Percentiles rank a stretch among this genome's conserved stretches.
phyloP scores from a whole-genome alignment of 2,888 invertebrate species.

The Hirtodrosophila histrioides region DNA sequence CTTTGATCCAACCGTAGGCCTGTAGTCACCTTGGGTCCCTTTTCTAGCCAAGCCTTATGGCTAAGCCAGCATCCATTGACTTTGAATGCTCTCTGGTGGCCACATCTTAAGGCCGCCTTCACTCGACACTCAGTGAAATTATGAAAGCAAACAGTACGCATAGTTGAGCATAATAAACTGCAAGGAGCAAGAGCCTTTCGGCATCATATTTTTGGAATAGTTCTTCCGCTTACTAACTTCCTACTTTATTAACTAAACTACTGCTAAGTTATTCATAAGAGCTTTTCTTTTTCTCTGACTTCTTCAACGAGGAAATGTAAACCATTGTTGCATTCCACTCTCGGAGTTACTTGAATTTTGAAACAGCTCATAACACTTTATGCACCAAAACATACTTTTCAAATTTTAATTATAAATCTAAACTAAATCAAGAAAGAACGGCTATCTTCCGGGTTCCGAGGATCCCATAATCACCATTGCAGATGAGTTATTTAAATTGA shows the following conservation, averaged over 20 bases:
- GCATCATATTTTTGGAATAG: background rate
- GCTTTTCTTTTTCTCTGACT: constrained; percentile 2
- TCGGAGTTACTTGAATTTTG: too few relatives aligned
- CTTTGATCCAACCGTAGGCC: constrained; percentile 40
- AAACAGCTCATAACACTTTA: too few relatives aligned
- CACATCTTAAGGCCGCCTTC: constrained; percentile 6
- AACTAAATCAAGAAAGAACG: too few relatives aligned
- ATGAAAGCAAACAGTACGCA: constrained; percentile 33
- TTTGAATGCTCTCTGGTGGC: constrained; percentile 52
- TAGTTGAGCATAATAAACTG: constrained; percentile 11
- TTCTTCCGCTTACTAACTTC: background rate
- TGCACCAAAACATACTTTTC: too few relatives aligned
- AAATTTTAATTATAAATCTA: too few relatives aligned
- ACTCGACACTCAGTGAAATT: constrained; percentile 24
- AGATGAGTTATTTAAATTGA: too few relatives aligned
- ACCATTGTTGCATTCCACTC: too few relatives aligned
- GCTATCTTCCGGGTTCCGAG: too few relatives aligned
- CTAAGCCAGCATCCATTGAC: constrained; percentile 31
- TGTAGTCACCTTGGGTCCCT: constrained; percentile 19
- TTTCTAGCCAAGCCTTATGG: constrained; percentile 28
- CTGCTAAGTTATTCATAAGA: constrained; percentile 8
- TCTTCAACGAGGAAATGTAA: background rate
- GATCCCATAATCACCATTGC: too few relatives aligned
- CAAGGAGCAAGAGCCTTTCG: background rate
- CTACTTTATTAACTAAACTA: background rate